Evolutionary conservation across 2,888 invertebrate genomes (phyloP).

Genomic region (Pegoplata infirma): DNA sequence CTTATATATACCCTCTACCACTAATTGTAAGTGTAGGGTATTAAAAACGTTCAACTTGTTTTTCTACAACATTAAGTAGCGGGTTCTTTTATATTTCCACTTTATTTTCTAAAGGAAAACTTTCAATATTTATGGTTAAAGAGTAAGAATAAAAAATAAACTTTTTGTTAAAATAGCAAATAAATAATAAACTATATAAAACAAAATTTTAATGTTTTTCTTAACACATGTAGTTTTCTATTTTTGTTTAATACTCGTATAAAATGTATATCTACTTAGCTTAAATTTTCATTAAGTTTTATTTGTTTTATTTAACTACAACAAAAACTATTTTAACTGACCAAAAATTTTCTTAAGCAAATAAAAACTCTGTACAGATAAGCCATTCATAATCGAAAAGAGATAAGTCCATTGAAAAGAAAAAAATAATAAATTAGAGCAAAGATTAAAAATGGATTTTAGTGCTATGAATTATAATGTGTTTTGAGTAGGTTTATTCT

Average conservation of each 20-base stretch:
- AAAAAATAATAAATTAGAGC: no score
- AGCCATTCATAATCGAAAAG: no score
- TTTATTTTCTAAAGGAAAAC: slow-evolving; percentile 32
- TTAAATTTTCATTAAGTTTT: slow-evolving; percentile 17
- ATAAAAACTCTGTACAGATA: no score
- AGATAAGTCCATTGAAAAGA: no score
- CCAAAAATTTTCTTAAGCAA: slow-evolving; percentile 1
- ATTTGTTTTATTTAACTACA: slow-evolving; percentile 26
- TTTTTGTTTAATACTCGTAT: no score
- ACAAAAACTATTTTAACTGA: slow-evolving; percentile 7
- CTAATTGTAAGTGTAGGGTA: no score
- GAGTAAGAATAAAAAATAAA: not conserved
- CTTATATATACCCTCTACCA: no score
- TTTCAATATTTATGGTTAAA: slow-evolving; percentile 52
- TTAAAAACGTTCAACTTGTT: no score
- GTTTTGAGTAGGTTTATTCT: no score
- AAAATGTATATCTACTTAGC: slow-evolving; percentile 5
- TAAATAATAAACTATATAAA: slow-evolving; percentile 6
- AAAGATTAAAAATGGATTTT: no score
- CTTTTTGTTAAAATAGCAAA: not conserved
- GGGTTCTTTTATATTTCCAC: not conserved
- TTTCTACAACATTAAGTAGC: not conserved
- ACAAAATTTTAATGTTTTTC: not conserved
- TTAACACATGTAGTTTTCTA: not conserved
- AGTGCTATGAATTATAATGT: no score